Conservation (phyloP, 2,113 vertebrate species). For the Sapajus apella region DNA sequence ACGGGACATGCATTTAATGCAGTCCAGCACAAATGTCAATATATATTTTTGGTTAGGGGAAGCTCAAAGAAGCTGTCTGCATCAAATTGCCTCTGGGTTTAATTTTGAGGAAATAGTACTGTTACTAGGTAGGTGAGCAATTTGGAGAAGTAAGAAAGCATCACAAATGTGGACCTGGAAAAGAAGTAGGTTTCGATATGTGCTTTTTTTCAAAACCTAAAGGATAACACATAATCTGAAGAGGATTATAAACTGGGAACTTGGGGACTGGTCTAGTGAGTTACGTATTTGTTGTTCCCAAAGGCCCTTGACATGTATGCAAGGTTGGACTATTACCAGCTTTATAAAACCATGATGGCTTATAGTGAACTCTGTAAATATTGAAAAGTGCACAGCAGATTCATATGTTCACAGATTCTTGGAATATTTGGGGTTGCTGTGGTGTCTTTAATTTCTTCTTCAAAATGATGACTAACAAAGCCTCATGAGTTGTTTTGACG, state of each 20-base stretch:
- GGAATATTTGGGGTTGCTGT: not conserved
- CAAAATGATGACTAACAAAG: not conserved
- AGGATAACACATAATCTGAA: not conserved
- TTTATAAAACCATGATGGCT: not conserved
- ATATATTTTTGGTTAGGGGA: not conserved
- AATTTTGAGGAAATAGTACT: not conserved
- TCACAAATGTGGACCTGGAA: not conserved
- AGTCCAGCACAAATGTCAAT: not conserved
- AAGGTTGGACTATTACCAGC: not conserved
- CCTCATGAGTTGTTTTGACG: not conserved
- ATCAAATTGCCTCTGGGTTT: not conserved
- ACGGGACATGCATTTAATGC: not conserved
- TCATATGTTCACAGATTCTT: not conserved
- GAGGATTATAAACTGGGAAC: not conserved
- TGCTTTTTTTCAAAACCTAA: not conserved
- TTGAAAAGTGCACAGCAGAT: not conserved
- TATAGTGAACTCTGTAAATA: constrained; percentile 5
- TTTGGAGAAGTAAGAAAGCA: not conserved
- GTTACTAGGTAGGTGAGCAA: not conserved
- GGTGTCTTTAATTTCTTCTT: not conserved
- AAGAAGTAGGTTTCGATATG: not conserved
- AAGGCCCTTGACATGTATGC: not conserved
- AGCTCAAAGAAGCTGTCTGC: not conserved
- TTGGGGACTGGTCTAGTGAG: not conserved
- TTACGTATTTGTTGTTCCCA: not conserved